Percentiles rank a stretch among this genome's conserved stretches.
phyloP scores from a whole-genome alignment of 2,888 invertebrate species.

The Eledone cirrhosa region DNA sequence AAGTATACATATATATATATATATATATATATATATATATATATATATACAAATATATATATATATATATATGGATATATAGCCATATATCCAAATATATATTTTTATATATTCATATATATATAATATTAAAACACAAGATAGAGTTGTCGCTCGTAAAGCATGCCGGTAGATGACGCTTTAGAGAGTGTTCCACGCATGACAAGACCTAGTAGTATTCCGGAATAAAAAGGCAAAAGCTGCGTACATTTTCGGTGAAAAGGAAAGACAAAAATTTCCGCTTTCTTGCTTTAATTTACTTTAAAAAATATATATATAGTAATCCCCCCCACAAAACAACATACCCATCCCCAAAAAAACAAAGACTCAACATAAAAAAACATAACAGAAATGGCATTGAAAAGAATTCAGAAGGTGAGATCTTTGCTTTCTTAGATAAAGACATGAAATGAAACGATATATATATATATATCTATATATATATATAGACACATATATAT shows the following conservation, averaged over 20 bases:
- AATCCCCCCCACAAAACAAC: neutral
- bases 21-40: too few species aligned
- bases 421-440: neutral
- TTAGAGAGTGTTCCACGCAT: constrained; percentile 19
- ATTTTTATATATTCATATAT: too few species aligned
- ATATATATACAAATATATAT: too few species aligned
- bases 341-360: neutral
- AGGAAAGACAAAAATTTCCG: neutral
- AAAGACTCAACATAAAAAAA: constrained; percentile 1
- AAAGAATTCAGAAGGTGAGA: constrained; percentile 27
- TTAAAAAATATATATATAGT: neutral
- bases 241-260: constrained; percentile 17
- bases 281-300: constrained; percentile 15
- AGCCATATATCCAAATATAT: too few species aligned
- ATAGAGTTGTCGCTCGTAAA: neutral
- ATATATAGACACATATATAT: too few species aligned
- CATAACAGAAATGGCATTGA: constrained; percentile 24
- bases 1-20: too few species aligned
- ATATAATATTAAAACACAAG: too few species aligned
- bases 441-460: too few species aligned
- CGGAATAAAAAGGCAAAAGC: constrained; percentile 26
- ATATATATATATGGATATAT: too few species aligned
- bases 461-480: too few species aligned
- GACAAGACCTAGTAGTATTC: constrained; percentile 24
- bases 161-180: neutral